Evolutionary conservation across 1,140 invertebrate genomes (phyloP), one percentile per base, ranked within the genome.

Genomic region (Prorops nasuta): DNA sequence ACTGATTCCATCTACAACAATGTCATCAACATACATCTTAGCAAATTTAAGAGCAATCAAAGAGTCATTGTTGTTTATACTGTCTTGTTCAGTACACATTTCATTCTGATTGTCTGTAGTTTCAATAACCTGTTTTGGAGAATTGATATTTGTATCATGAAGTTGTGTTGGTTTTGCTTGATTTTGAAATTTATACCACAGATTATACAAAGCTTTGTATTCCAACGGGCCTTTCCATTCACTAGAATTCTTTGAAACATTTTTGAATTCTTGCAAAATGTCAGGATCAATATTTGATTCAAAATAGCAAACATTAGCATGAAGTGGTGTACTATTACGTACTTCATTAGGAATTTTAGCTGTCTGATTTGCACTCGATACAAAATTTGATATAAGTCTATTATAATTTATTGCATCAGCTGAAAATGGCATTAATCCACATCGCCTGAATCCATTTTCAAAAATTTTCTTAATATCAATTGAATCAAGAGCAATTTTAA

Each of bases 401-500:
- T 34, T 50, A 35, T 42, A 51, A 36, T 51, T 18, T 2, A 51
- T 35, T 17, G 39, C 49, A 6, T 51, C 17, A 1, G 40, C 28
- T n/a, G 44, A 20, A 22, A 40, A 44, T 14, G 49, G 49, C 10
- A 31, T 38, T 17, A 51, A 44, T 0, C 50, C 44, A 46, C 22
- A 32, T 7, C 41, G 15, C 19, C 16, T 14, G 20, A 51, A 51
- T 8, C 39, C 44, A 22, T 18, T 54, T 39, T 19, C 12, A 1
- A 43, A 17, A 38, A n/a, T 44, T 24, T 19, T 16, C 24, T n/a
- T 20, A 1, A 54, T 38, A 48, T 54, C 45, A 20, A 49, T 12
- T 14, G 16, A n/a, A 22, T 50, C 37, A 2, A 50, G 3, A 35
- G 47, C 43, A 41, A 45, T 16, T 34, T 49, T 41, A 19, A 46